phyloP scores from a whole-genome alignment of 2,113 vertebrate genomes.

The Pachypanchax playfairii region DNA sequence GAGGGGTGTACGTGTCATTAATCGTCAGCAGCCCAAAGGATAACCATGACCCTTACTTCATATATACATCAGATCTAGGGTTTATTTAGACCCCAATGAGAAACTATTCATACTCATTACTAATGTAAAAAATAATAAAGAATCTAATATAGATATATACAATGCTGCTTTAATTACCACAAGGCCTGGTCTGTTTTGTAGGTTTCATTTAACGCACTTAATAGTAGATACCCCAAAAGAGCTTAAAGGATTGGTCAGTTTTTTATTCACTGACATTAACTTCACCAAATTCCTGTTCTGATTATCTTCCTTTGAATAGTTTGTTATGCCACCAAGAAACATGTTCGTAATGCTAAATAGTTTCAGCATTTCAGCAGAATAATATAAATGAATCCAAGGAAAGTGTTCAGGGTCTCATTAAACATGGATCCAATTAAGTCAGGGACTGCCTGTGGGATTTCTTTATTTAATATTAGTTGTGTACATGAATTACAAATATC shows the following conservation, averaged over 20 bases:
- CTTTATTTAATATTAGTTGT: conserved; percentile 45
- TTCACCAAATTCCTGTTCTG: no score
- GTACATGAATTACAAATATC: conserved; percentile 34
- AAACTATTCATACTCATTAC: conserved; percentile 1
- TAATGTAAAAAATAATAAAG: conserved; percentile 5
- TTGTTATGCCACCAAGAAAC: no score
- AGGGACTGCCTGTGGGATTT: conserved; percentile 42
- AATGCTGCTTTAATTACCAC: no score
- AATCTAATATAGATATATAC: no score
- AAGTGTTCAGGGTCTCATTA: conserved; percentile 38
- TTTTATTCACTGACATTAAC: neutral
- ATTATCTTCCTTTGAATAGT: no score
- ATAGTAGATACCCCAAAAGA: neutral
- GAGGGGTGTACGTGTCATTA: conserved; percentile 40
- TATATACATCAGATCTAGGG: neutral
- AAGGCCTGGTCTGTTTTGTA: neutral
- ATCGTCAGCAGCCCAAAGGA: conserved; percentile 22
- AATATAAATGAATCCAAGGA: conserved; percentile 10
- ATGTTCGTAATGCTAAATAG: neutral
- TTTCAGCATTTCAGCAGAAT: neutral
- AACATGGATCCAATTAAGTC: conserved; percentile 58
- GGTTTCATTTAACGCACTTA: neutral
- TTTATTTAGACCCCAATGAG: neutral
- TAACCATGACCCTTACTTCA: conserved; percentile 12
- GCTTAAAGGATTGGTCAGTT: conserved; percentile 1